Evolutionary conservation across 1,140 invertebrate genomes (phyloP), one percentile per base, ranked within the genome.

Genomic region (Pygmarrhopalites habei): DNA sequence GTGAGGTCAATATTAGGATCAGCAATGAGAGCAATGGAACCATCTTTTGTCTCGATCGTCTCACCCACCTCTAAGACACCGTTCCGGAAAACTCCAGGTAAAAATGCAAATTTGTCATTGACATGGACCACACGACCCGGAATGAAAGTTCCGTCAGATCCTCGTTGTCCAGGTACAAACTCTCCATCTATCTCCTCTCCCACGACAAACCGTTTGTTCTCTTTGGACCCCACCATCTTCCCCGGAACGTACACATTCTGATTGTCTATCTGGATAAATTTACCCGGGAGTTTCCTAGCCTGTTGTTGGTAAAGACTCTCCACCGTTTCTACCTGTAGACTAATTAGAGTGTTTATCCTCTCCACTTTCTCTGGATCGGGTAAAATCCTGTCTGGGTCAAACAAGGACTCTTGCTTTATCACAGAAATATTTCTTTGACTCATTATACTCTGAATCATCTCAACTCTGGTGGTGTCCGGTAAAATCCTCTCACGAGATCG

Each of bases 11-110:
- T 10, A 14, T 3, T 55, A 55, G 23, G 23, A 21, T 55, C 23
- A 10, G 10, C 51, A 10, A 55, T 26, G 14, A 55, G 12, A 5
- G 51, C 51, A 55, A 55, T 55, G 7, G 26, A 12, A 12, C 51
- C 51, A 55, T 55, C 51, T 55, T 55, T 55, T 28, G 51, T 55
- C 51, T 55, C 51, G 51, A 55, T 26, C 29, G 51, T 55, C 29
- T 55, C 51, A 32, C 23, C 51, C 25, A 55, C 51, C 51, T 55
- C 51, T 12, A 55, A 26, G 29, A 55, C 51, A 4, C 51, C 51
- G 26, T 55, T 55, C 3, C 51, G 51, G 51, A 55, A 55, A 15
- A 55, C 51, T 14, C 51, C 51, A 21, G 51, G 51, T 21, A 55
- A 28, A 26, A 55, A 55, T 28, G 10, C 12, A 32, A 55, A 55